Evolutionary conservation across 2,113 vertebrate genomes (phyloP).

Genomic region (Cheilinus undulatus): DNA sequence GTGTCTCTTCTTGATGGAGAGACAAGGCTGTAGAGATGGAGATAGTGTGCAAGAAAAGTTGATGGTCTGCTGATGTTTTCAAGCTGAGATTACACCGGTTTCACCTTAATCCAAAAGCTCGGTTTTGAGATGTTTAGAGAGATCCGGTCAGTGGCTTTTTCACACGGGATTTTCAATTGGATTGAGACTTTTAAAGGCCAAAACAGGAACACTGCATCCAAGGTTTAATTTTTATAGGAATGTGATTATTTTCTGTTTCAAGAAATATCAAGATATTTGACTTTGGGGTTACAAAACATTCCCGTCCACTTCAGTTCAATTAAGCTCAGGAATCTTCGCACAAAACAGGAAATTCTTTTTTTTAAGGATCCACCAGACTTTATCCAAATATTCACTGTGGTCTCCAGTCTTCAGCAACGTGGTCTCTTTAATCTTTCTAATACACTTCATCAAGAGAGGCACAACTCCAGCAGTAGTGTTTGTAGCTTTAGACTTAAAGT

Average conservation of each 20-base stretch:
- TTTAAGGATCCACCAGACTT: constrained; percentile 17
- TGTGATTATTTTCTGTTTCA: constrained; percentile 24
- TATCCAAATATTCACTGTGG: constrained; percentile 36
- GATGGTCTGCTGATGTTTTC: constrained; percentile 70
- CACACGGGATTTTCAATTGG: constrained; percentile 24
- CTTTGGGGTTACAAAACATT: constrained; percentile 5
- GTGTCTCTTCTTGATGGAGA: constrained; percentile 21
- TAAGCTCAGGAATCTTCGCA: not conserved
- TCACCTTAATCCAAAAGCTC: constrained; percentile 47
- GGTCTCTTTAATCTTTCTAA: constrained; percentile 18
- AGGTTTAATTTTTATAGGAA: constrained; percentile 34
- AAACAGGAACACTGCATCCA: constrained; percentile 15
- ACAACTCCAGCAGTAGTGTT: constrained; percentile 16
- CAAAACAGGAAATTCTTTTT: constrained; percentile 17
- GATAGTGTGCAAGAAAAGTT: constrained; percentile 51
- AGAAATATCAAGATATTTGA: not conserved
- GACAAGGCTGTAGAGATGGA: constrained; percentile 1
- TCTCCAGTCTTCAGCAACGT: constrained; percentile 8
- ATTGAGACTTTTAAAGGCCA: not conserved
- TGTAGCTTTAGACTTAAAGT: constrained; percentile 14
- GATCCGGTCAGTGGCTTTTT: constrained; percentile 15
- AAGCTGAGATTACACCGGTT: constrained; percentile 40
- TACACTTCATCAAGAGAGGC: constrained; percentile 5
- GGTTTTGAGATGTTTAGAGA: constrained; percentile 24
- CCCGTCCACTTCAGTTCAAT: constrained; percentile 9